Evolutionary conservation across 2,797 vertebrate species (phyloP).

Genomic region (Anguilla anguilla): DNA sequence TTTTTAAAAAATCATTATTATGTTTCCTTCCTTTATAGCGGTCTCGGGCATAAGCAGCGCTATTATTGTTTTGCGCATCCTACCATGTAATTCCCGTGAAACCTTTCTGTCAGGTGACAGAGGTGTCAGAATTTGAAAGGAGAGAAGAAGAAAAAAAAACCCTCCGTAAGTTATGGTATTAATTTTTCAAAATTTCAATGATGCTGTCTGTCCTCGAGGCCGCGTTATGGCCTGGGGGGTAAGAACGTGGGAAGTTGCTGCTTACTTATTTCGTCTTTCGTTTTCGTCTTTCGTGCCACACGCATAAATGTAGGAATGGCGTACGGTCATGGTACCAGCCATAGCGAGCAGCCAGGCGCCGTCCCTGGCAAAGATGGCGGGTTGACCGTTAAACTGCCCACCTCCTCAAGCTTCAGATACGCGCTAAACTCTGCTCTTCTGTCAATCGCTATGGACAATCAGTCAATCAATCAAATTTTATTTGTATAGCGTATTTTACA

Average conservation of each 20-base stretch:
- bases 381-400: too few species aligned
- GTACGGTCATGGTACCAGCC: too few species aligned
- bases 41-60: background rate
- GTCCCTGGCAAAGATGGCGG: too few species aligned
- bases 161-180: background rate
- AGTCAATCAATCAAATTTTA: too few species aligned
- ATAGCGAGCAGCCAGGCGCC: background rate
- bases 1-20: background rate
- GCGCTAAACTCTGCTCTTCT: background rate
- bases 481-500: too few species aligned
- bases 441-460: too few species aligned
- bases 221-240: background rate
- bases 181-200: background rate
- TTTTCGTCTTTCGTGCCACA: background rate
- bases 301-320: background rate
- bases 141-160: background rate
- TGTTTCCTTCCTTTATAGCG: background rate
- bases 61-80: background rate
- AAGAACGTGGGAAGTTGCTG: background rate
- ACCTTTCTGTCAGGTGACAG: background rate
- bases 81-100: background rate
- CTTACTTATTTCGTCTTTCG: background rate
- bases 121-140: background rate
- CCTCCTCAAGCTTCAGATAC: too few species aligned
- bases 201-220: background rate